A percentile compares a stretch with the other conserved stretches of the same genome.
These are phyloP conservation scores for Myiozetetes cayanensis DNA, from an alignment of 2,113 vertebrate species.

Conservation along the genomic window DNA sequence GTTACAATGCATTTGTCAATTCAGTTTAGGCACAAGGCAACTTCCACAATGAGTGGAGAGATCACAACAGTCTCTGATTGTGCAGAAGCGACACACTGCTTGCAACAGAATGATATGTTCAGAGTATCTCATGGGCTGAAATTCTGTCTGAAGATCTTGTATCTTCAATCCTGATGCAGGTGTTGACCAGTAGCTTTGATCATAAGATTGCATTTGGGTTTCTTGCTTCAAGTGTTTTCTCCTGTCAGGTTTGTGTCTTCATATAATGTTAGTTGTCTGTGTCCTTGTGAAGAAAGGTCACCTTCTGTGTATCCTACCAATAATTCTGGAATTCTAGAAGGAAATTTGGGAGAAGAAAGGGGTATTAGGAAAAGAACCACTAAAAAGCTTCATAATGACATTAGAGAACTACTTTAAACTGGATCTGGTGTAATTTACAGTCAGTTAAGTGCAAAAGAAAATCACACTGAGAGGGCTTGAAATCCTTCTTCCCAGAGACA, in stretches of 20 bases:
- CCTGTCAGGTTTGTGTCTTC: slow-evolving; percentile 86
- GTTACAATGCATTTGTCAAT: slow-evolving; percentile 99
- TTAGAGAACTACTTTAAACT: background rate
- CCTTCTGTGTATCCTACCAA: slow-evolving; percentile 85
- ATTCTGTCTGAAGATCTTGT: slow-evolving; percentile 70
- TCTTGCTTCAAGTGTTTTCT: slow-evolving; percentile 90
- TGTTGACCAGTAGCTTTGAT: slow-evolving; percentile 84
- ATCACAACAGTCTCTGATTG: slow-evolving; percentile 96
- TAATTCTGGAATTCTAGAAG: slow-evolving; percentile 79
- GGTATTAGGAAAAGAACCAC: background rate
- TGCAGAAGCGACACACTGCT: slow-evolving; percentile 92
- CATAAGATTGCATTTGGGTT: slow-evolving; percentile 84
- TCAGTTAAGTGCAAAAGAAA: background rate
- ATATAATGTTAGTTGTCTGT: slow-evolving; percentile 86
- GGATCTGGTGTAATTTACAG: background rate
- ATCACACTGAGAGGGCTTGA: background rate
- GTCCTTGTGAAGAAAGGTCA: slow-evolving; percentile 92
- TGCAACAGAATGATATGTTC: slow-evolving; percentile 85
- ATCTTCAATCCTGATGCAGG: slow-evolving; percentile 81
- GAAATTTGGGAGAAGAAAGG: background rate
- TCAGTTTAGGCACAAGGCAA: slow-evolving; percentile 99
- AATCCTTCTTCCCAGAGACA: background rate
- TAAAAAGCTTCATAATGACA: background rate
- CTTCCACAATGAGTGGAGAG: slow-evolving; percentile 89
- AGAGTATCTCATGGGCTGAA: slow-evolving; percentile 78